Percentiles rank a stretch among this genome's conserved stretches.
These are phyloP conservation scores for Ptycholaimellus sp. DNA, from an alignment of 2,888 invertebrate species.

Conservation along the genomic window DNA sequence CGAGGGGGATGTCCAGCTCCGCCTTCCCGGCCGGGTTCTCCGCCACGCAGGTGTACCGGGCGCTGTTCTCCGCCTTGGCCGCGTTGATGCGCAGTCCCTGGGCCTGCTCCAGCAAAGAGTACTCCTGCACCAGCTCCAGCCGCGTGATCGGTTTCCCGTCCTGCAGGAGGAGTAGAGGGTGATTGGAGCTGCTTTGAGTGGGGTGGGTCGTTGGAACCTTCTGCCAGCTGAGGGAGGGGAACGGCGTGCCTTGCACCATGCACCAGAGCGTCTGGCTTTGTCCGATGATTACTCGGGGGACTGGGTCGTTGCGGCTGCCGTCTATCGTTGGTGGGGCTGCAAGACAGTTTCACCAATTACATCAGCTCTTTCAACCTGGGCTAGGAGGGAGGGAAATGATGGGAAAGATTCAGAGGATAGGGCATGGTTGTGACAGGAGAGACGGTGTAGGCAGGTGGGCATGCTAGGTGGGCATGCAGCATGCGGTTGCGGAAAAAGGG, in stretches of 20 bases:
- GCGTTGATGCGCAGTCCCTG: conserved; percentile 14
- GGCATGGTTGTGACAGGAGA: too few species aligned
- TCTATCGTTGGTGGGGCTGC: conserved; percentile 30
- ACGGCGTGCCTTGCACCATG: conserved; percentile 19
- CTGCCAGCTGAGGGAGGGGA: conserved; percentile 19
- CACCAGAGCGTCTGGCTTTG: conserved; percentile 18
- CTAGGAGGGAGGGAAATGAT: too few species aligned
- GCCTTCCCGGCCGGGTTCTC: conserved; percentile 28
- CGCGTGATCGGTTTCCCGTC: conserved; percentile 2
- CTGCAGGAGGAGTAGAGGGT: conserved; percentile 5
- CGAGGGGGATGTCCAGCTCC: conserved; percentile 15
- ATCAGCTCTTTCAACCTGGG: background rate
- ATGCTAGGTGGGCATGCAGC: too few species aligned
- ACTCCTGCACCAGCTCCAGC: conserved; percentile 7
- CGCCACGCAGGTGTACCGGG: conserved; percentile 29
- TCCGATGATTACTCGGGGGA: conserved; percentile 22
- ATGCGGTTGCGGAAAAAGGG: too few species aligned
- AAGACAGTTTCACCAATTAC: conserved; percentile 4
- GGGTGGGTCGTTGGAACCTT: too few species aligned
- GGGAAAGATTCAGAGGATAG: too few species aligned
- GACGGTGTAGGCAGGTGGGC: too few species aligned
- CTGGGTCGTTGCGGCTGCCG: conserved; percentile 20
- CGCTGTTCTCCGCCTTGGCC: conserved; percentile 19
- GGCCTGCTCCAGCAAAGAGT: conserved; percentile 14
- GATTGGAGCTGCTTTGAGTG: too few species aligned